Evolutionary conservation across 1,140 invertebrate species (phyloP).

Genomic region (Tigriopus japonicus): DNA sequence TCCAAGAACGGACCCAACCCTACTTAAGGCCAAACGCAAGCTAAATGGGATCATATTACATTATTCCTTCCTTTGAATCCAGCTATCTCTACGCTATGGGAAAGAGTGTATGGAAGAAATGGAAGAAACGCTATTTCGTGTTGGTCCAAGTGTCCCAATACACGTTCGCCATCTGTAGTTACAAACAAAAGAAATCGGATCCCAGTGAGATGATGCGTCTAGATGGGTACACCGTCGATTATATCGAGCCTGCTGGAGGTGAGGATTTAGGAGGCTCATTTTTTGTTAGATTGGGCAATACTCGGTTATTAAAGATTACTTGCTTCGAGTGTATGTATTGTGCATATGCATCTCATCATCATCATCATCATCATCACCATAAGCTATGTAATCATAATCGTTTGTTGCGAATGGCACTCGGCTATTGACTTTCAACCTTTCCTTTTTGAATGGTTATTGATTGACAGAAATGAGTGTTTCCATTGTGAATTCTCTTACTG

Average conservation of each 20-base stretch:
- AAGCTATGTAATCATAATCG: no score
- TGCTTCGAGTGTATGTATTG: no score
- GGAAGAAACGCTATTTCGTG: constrained; percentile 96
- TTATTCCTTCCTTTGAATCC: constrained; percentile 20
- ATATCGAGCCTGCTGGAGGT: constrained; percentile 63
- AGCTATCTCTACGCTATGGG: constrained; percentile 83
- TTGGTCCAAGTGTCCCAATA: constrained; percentile 98
- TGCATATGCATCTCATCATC: no score
- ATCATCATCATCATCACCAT: no score
- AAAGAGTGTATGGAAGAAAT: constrained; percentile 98
- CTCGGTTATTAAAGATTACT: no score
- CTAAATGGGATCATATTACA: not conserved
- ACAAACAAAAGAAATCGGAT: constrained; percentile 97
- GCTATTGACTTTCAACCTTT: no score
- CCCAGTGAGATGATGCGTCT: constrained; percentile 99
- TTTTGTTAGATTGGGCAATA: not conserved
- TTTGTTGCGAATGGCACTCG: no score
- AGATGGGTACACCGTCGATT: constrained; percentile 97
- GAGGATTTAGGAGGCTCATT: constrained; percentile 11
- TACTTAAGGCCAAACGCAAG: not conserved
- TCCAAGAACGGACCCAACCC: not conserved
- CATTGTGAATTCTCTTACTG: no score
- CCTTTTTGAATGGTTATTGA: no score
- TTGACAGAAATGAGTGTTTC: no score
- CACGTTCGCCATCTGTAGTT: constrained; percentile 98